Conservation (phyloP, 2,888 invertebrate genomes). For the Malthinus flaveolus region DNA sequence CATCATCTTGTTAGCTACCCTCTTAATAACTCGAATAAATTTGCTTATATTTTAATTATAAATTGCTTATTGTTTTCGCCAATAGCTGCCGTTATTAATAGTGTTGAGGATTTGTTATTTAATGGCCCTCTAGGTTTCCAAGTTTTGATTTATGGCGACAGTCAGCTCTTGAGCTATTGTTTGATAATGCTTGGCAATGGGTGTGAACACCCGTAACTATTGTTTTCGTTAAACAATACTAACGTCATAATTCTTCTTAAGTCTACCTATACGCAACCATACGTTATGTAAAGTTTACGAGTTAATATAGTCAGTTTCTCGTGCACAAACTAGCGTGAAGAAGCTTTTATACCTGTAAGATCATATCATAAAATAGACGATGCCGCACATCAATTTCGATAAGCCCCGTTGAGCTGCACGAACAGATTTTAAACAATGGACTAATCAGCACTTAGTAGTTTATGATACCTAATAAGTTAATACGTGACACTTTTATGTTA, state of each 20-base stretch:
- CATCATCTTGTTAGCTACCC: slow-evolving; percentile 21
- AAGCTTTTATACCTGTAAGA: slow-evolving; percentile 23
- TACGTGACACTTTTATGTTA: slow-evolving; percentile 49
- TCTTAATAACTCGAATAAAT: slow-evolving; percentile 24
- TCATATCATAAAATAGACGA: slow-evolving; percentile 23
- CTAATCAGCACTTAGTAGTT: slow-evolving; percentile 49
- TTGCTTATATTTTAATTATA: slow-evolving; percentile 26
- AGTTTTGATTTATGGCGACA: slow-evolving; percentile 48
- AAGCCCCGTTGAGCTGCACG: slow-evolving; percentile 20
- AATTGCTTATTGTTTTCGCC: slow-evolving; percentile 24
- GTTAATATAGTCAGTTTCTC: slow-evolving; percentile 44
- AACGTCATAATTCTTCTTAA: slow-evolving; percentile 49
- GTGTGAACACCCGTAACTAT: slow-evolving; percentile 49
- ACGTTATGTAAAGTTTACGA: slow-evolving; percentile 42
- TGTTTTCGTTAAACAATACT: slow-evolving; percentile 49
- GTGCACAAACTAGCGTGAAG: slow-evolving; percentile 27
- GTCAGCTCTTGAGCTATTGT: slow-evolving; percentile 46
- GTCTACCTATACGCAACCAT: slow-evolving; percentile 44
- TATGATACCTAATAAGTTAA: slow-evolving; percentile 50
- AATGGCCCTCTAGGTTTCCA: slow-evolving; percentile 28
- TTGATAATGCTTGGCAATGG: slow-evolving; percentile 47
- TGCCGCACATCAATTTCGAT: slow-evolving; percentile 24
- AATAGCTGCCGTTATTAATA: slow-evolving; percentile 21
- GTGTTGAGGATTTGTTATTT: slow-evolving; percentile 34
- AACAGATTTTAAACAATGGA: slow-evolving; percentile 40